A percentile compares a stretch with the other conserved stretches of the same genome.
phyloP scores from a whole-genome alignment of 2,888 invertebrate species.

The Aphidius colemani region DNA sequence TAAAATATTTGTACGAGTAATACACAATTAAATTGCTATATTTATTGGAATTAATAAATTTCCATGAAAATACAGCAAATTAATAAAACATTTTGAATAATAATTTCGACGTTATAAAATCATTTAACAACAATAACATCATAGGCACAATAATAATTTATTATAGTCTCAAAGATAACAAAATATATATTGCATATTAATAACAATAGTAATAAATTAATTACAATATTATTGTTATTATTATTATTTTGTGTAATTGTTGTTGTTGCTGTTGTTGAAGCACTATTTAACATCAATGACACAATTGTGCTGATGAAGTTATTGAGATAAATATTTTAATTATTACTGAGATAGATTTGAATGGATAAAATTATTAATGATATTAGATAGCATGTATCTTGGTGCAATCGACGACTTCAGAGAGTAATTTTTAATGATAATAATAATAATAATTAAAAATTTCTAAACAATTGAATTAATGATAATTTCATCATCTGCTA shows the following conservation, averaged over 20 bases:
- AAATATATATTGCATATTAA: too few species aligned
- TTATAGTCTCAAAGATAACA: too few species aligned
- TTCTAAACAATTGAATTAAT: slow-evolving; percentile 13
- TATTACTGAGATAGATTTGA: slow-evolving; percentile 53
- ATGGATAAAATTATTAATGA: slow-evolving; percentile 55
- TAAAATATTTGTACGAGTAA: slow-evolving; percentile 38
- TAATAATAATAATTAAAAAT: slow-evolving; percentile 31
- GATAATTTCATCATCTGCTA: neutral
- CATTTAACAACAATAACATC: slow-evolving; percentile 39
- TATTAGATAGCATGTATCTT: slow-evolving; percentile 65
- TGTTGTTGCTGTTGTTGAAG: slow-evolving; percentile 46
- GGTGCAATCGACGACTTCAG: slow-evolving; percentile 65
- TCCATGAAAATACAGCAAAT: slow-evolving; percentile 18
- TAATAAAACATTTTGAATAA: slow-evolving; percentile 29
- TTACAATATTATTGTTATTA: slow-evolving; percentile 26
- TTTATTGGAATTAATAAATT: slow-evolving; percentile 19
- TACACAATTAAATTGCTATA: slow-evolving; percentile 24
- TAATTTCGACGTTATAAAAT: slow-evolving; percentile 21
- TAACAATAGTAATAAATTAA: neutral
- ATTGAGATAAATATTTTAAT: slow-evolving; percentile 50
- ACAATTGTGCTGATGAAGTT: slow-evolving; percentile 48
- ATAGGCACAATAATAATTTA: slow-evolving; percentile 52
- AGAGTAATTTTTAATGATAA: slow-evolving; percentile 50
- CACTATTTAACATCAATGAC: slow-evolving; percentile 56
- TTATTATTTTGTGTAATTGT: too few species aligned